A percentile compares a stretch with the other conserved stretches of the same genome.
phyloP scores from a whole-genome alignment of 2,113 vertebrate species.

The Actinemys pallida region DNA sequence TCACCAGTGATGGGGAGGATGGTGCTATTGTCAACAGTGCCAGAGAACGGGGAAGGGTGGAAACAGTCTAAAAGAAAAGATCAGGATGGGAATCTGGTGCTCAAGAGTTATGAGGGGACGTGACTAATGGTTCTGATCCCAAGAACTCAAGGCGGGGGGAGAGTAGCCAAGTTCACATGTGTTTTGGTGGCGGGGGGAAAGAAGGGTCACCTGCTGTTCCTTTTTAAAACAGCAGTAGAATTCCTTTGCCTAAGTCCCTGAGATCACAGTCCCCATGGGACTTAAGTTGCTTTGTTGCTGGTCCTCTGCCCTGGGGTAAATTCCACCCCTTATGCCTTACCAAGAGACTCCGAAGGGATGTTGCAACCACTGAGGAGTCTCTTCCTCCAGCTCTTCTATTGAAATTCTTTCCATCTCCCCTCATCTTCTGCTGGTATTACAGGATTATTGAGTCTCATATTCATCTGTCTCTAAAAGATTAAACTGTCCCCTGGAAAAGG shows the following conservation, averaged over 20 bases:
- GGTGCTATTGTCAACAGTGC: not conserved
- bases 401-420: conserved; percentile 75
- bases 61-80: not conserved
- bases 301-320: not conserved
- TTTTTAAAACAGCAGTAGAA: not conserved
- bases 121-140: not conserved
- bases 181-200: not conserved
- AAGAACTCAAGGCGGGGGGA: not conserved
- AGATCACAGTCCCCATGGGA: not conserved
- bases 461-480: conserved; percentile 82
- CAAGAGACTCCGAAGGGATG: not conserved
- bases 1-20: not conserved
- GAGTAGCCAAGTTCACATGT: not conserved
- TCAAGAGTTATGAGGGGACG: not conserved
- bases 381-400: conserved; percentile 52
- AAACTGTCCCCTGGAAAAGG: conserved; percentile 80
- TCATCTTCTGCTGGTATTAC: conserved; percentile 69
- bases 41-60: not conserved
- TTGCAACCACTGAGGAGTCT: not conserved
- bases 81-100: not conserved
- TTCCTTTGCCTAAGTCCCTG: not conserved
- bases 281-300: not conserved
- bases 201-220: not conserved
- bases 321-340: not conserved
- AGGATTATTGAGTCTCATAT: conserved; percentile 72